Base-by-base conservation (phyloP, 2,113 vertebrate genomes). In the Todiramphus saurophagus region DNA sequence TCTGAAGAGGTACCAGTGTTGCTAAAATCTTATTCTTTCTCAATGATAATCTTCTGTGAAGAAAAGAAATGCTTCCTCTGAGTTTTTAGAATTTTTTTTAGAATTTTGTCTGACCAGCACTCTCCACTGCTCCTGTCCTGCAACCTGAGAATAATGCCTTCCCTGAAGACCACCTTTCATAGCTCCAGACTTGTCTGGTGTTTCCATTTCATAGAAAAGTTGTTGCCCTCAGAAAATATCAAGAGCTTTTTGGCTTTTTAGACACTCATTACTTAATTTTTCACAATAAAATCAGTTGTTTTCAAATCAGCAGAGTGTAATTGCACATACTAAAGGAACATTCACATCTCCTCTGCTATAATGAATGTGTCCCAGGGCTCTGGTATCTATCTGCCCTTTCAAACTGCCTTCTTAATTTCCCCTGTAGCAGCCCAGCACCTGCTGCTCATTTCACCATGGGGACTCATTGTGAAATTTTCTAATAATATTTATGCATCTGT, bases 401-500 rank as follows among this genome's bases (percentile, higher is more conserved):
- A 83, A 66, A 85, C 74, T 68, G 85, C 33, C 79, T 78, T 16
- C 82, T 87, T 92, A 73, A 89, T 83, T 77, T 77, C 33, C 82
- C 72, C 83, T 63, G 55, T 62, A 83, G 51, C 77, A 82, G 16
- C 62, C 84, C 46, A 13, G 60, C 89, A 96, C 85, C 93, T 94
- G 95, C 87, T 87, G 78, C 91, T 96, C 85, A 43, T 76, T 94
- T 91, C 76, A 88, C 80, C 87, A 78, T 53, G 13, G 88, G 78
- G 68, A 95, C 72, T 43, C 16, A 41, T 51, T 3, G 0, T 72
- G 59, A 70, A 81, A 59, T 94, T 91, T 88, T 93, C 60, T 94
- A 95, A 95, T 95, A 94, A 94, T 92, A 92, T 53, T 63, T 83
- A 43, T 70, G 63, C 82, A 93, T 97, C 92, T 81, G 48, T 80